A percentile compares a stretch with the other conserved stretches of the same genome.
phyloP scores from a whole-genome alignment of 2,113 vertebrate species.

The Willisornis vidua region DNA sequence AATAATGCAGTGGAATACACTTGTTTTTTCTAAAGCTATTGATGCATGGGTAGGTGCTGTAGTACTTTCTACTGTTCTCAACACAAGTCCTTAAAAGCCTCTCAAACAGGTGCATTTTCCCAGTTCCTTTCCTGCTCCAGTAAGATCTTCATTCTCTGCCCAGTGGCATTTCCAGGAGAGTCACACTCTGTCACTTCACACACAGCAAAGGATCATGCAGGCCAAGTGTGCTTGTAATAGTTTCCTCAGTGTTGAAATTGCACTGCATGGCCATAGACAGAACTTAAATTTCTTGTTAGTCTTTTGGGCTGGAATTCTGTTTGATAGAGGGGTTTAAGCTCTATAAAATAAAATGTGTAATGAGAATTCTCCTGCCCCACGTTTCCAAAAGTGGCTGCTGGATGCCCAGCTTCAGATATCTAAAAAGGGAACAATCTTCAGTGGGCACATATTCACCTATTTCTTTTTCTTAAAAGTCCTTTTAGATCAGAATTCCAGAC shows the following conservation, averaged over 20 bases:
- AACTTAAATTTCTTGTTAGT: not conserved
- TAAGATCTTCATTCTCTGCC: not conserved
- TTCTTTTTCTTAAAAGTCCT: not conserved
- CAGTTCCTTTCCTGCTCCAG: not conserved
- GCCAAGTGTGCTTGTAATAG: not conserved
- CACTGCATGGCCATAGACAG: not conserved
- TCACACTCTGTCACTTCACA: not conserved
- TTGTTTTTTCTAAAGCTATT: not conserved
- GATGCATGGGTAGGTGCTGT: not conserved
- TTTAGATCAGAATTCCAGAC: too few species aligned
- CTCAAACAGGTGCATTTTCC: not conserved
- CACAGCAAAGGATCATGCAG: not conserved
- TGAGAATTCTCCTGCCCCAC: not conserved
- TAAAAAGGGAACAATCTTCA: not conserved
- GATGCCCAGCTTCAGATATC: not conserved
- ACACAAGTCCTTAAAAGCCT: not conserved
- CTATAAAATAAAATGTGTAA: not conserved
- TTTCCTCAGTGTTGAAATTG: not conserved
- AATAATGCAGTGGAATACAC: not conserved
- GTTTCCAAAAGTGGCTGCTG: not conserved
- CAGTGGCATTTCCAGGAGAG: not conserved
- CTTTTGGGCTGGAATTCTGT: not conserved
- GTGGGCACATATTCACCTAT: not conserved
- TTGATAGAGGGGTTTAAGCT: not conserved
- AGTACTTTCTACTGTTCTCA: not conserved